Evolutionary conservation across 1,140 invertebrate genomes (phyloP), one percentile per base, ranked within the genome.

Genomic region (Bombus cullumanus): DNA sequence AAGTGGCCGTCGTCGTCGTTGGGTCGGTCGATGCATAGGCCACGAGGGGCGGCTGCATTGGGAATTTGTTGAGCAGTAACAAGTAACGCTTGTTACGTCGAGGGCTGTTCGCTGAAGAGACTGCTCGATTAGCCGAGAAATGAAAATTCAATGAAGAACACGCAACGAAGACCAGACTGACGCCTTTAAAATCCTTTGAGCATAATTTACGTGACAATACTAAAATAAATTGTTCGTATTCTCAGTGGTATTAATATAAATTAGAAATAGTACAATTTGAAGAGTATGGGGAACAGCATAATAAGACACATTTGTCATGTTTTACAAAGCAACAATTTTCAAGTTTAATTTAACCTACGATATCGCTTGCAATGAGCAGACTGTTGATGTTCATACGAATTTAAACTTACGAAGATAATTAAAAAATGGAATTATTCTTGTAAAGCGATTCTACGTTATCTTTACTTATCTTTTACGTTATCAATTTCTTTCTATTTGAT

Each of bases 31-130:
- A 53, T 37, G 74, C 62, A 57, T 37, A 37, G 73, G 34, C 66
- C 12, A 28, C n/a, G 43, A 12, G 77, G 77, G 66, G 15, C 25
- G 28, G 77, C 37, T 75, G 81, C 69, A 74, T 74, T 39, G 80
- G 39, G 80, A 75, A 47, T 68, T 76, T 76, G 81, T 83, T 68
- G 81, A 83, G 28, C 10, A 62, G 28, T 62, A 62, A 53, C 81
- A 39, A 57, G 43, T 43, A 37, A 77, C 62, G 62, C 81, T 77
- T 64, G 81, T 77, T 77, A 77, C 81, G 41, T 77, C 73, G 28
- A 83, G 81, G 62, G 73, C 22, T 68, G 73, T 68, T 77, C 81
- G 81, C 34, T 25, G 43, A 18, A 68, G 73, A 57, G 81, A 62
- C 28, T 37, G 47, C 73, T 83, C 73, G 81, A 83, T 77, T 69